Percentiles rank a stretch among this genome's conserved stretches.
Evolutionary conservation across 2,113 vertebrate genomes (phyloP).

Genomic region (Formicarius rufipectus): DNA sequence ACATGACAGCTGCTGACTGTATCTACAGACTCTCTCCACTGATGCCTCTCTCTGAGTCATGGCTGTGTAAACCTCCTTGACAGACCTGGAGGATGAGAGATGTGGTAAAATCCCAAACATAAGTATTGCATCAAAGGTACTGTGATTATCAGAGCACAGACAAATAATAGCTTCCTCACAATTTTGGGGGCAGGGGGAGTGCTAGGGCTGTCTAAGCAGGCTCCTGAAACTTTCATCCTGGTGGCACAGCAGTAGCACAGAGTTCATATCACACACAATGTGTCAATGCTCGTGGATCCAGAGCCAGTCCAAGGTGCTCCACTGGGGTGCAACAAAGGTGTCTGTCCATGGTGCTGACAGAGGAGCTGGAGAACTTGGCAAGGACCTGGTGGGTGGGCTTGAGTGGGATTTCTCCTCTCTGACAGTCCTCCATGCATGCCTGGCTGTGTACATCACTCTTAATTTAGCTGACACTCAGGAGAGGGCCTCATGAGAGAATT

Average conservation of each 20-base stretch:
- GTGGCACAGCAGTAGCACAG: background rate
- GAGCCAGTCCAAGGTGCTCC: background rate
- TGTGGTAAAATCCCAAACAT: conserved; percentile 35
- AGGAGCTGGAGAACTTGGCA: background rate
- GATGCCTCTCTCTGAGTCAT: conserved; percentile 32
- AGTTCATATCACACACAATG: background rate
- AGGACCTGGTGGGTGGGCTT: background rate
- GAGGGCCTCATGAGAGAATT: background rate
- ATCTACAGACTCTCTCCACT: background rate
- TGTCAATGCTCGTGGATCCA: background rate
- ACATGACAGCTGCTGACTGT: conserved; percentile 11
- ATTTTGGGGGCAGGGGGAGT: fast-evolving
- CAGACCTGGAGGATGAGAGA: conserved; percentile 38
- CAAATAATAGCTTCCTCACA: background rate
- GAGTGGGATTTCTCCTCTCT: conserved; percentile 38
- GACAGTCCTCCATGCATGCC: background rate
- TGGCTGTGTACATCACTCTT: background rate
- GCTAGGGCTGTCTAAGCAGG: background rate
- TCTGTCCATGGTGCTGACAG: background rate
- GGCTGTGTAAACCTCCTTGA: background rate
- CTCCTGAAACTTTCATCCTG: background rate
- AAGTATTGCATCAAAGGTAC: conserved; percentile 14
- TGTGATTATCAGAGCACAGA: background rate
- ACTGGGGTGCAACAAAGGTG: fast-evolving
- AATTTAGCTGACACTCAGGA: background rate